Evolutionary conservation across 2,113 vertebrate species (phyloP), one percentile per base, ranked within the genome.

Genomic region (Procavia capensis): DNA sequence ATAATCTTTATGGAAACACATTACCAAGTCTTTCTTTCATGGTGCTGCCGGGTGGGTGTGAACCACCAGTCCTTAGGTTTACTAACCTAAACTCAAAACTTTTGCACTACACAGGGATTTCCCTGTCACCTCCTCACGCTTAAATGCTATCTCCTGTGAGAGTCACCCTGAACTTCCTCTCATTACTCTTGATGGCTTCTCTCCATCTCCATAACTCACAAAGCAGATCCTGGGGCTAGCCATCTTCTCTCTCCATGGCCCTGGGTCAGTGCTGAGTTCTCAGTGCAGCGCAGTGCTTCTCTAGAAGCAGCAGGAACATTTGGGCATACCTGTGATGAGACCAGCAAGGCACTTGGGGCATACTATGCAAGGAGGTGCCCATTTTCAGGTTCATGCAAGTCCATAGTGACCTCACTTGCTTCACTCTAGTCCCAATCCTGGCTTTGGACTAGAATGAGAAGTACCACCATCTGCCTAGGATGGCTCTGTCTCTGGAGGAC

Each of bases 191-290:
- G 29, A 11, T 1, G n/a, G 25, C 6, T 10, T 74, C 17, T 5
- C 29, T 70, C 9, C 20, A 27, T 36, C 31, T 25, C 41, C 25
- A 8, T 9, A 29, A 43, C 50, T 29, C 36, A 22, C 27, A 24
- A 1, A 2, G 68, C 29, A 20, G n/a, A 9, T 80, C 61, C 59
- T 1, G 0, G 34, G 22, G 54, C 20, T 50, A 85, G 85, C 41
- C 4, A 2, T 22, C 1, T 1, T 0, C 4, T 72, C 57, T 25
- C 54, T 47, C 22, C 34, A 11, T 0, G 0, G 45, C 36, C 39
- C 20, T 10, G 16, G 63, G 82, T 47, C 10, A 6, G 22, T 11
- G 59, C 88, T 25, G 82, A 76, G 39, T 39, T 39, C 3, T 29
- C 3, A 34, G 20, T 5, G 19, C 27, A 29, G 39, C 24, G 64